Conservation (phyloP, 2,797 vertebrate genomes). For the Enteromius trimaculatus region DNA sequence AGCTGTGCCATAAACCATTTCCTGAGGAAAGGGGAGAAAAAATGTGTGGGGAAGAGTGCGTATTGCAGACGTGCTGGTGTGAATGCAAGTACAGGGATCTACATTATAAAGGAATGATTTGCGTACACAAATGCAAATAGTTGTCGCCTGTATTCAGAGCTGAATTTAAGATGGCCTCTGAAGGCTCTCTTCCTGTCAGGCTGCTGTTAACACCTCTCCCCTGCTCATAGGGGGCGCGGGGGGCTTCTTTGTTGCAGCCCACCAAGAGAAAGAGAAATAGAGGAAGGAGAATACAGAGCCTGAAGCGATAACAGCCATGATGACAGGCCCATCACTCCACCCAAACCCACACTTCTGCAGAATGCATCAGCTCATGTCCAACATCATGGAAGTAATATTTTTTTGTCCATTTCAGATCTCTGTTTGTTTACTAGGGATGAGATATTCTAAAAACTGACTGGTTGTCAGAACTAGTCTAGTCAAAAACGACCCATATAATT, state of each 20-base stretch:
- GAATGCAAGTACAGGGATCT: not conserved
- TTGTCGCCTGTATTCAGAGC: constrained; percentile 36
- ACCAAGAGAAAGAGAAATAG: constrained; percentile 51
- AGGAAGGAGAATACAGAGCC: constrained; percentile 38
- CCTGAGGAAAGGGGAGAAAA: not conserved
- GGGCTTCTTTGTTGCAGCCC: constrained; percentile 70
- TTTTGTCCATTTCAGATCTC: not conserved
- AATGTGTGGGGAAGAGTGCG: not conserved
- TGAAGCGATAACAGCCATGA: constrained; percentile 35
- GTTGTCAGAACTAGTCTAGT: not conserved
- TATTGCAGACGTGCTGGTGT: not conserved
- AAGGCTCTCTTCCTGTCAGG: constrained; percentile 57
- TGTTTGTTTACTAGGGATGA: not conserved
- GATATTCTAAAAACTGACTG: not conserved
- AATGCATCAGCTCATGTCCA: constrained; percentile 5
- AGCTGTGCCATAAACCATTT: constrained; percentile 26
- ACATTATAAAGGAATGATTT: not conserved
- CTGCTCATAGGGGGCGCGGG: constrained; percentile 48
- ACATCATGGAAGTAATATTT: not conserved
- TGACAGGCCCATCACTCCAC: constrained; percentile 36
- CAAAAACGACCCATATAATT: not conserved
- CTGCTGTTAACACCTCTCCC: constrained; percentile 70
- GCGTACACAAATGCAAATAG: not conserved
- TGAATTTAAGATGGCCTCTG: constrained; percentile 72
- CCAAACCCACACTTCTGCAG: constrained; percentile 35